Conservation (phyloP, 2,113 vertebrate genomes). For the Anhinga rufa region DNA sequence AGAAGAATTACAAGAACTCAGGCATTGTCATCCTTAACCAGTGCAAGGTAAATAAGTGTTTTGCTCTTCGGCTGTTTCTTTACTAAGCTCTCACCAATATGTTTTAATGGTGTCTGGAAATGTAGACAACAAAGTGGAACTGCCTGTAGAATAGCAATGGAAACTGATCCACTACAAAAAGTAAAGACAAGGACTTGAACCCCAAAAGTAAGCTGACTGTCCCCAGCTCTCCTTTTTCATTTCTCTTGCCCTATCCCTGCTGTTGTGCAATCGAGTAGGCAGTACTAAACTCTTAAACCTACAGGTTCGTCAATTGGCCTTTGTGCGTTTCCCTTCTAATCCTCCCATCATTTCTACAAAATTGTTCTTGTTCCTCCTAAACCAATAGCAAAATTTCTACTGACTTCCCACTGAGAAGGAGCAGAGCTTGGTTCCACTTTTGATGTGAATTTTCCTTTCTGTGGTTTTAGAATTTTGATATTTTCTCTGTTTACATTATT, state of each 20-base stretch:
- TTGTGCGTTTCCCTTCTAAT: neutral
- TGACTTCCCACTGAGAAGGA: neutral
- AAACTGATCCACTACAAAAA: neutral
- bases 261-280: neutral
- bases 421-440: neutral
- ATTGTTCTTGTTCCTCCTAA: neutral
- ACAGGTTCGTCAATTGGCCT: neutral
- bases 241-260: neutral
- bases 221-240: neutral
- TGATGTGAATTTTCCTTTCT: neutral
- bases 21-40: constrained; percentile 94
- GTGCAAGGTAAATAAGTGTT: constrained; percentile 84
- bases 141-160: neutral
- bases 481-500: neutral
- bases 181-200: neutral
- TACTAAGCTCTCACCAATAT: neutral
- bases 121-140: neutral
- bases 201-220: neutral
- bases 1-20: constrained; percentile 98
- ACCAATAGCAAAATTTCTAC: neutral
- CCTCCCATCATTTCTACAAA: neutral
- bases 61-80: neutral
- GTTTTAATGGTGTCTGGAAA: neutral
- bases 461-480: neutral
- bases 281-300: neutral